Evolutionary conservation across 2,888 invertebrate species (phyloP).

Genomic region (Apodemia hepburni): DNA sequence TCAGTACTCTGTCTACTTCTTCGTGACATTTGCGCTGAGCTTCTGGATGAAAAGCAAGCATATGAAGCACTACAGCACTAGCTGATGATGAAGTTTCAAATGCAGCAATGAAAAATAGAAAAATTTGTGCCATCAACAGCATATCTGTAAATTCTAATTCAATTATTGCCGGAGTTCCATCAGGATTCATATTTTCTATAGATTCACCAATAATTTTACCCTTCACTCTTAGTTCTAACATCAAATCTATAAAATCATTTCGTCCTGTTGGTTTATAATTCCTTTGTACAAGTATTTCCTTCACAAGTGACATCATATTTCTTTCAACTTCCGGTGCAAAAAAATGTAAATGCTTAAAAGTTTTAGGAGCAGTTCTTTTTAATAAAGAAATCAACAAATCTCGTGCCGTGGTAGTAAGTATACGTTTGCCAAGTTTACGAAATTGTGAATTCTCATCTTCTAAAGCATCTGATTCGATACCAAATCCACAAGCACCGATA

Average conservation of each 20-base stretch:
- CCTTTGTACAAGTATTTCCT: constrained; percentile 45
- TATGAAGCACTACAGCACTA: constrained; percentile 54
- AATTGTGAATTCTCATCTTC: constrained; percentile 43
- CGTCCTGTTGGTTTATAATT: constrained; percentile 46
- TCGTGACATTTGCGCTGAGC: constrained; percentile 51
- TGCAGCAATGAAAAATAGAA: constrained; percentile 63
- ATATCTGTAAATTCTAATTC: constrained; percentile 46
- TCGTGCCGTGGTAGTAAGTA: constrained; percentile 32
- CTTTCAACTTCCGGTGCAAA: constrained; percentile 32
- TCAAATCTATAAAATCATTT: constrained; percentile 45
- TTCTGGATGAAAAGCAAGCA: constrained; percentile 58
- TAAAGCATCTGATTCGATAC: constrained; percentile 42
- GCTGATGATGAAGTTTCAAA: constrained; percentile 68
- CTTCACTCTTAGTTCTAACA: constrained; percentile 43
- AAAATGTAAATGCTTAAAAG: constrained; percentile 35
- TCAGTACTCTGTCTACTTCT: constrained; percentile 53
- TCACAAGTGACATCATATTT: constrained; percentile 38
- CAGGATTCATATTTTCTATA: constrained; percentile 41
- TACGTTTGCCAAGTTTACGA: constrained; percentile 37
- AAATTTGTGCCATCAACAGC: constrained; percentile 50
- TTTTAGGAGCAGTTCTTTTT: constrained; percentile 35
- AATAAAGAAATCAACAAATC: not conserved
- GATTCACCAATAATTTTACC: constrained; percentile 52
- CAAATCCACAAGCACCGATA: constrained; percentile 49
- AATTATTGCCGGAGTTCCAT: constrained; percentile 44